These are phyloP conservation scores for Lepidocyrtoides sp. DNA, from an alignment of 2,888 invertebrate species.

Conservation along the genomic window DNA sequence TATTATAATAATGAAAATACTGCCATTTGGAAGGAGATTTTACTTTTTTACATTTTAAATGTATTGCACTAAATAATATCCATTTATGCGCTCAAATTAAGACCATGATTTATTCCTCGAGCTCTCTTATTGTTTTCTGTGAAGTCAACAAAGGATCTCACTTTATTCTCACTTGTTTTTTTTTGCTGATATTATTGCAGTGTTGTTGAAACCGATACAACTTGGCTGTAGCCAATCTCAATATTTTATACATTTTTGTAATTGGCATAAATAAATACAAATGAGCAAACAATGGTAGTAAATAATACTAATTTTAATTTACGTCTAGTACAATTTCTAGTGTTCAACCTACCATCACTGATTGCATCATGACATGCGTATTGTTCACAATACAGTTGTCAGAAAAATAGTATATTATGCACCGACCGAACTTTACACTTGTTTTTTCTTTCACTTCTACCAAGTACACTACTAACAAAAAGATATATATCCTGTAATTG, in stretches of 20 bases:
- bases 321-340: conserved; percentile 17
- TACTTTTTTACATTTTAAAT: background rate
- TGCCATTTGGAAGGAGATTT: background rate
- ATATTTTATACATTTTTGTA: conserved; percentile 24
- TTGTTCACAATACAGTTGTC: conserved; percentile 33
- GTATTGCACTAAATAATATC: background rate
- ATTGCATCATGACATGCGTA: conserved; percentile 65
- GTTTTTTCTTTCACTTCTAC: background rate
- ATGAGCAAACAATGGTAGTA: conserved; percentile 46
- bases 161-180: background rate
- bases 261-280: conserved; percentile 51
- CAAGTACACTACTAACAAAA: background rate
- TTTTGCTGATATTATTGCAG: no score
- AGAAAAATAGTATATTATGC: conserved; percentile 12
- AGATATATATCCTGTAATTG: conserved; percentile 15
- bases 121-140: background rate
- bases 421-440: conserved; percentile 49
- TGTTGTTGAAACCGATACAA: no score
- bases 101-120: background rate
- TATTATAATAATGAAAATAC: no score
- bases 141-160: conserved; percentile 51
- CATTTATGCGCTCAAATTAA: background rate
- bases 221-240: conserved; percentile 15
- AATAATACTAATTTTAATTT: conserved; percentile 65
- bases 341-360: conserved; percentile 54